Base-by-base conservation (phyloP, 92 coral and sea anemone species). In the Blastomussa wellsi region DNA sequence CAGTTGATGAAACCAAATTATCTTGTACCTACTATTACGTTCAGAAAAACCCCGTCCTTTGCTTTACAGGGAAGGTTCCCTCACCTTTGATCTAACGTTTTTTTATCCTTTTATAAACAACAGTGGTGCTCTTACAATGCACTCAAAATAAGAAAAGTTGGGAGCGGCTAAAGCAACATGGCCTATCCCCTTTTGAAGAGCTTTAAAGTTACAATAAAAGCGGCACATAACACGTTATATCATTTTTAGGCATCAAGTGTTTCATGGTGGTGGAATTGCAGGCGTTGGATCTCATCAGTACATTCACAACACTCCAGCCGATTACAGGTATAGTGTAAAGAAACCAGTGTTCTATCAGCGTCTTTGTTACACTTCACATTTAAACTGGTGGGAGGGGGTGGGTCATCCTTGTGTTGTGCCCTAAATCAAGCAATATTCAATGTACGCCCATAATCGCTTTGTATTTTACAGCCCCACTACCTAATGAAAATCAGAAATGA, bases 261-360 rank as follows among this genome's bases (percentile, higher is more conserved):
- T 94, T 81, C 98, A 95, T 79, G 96, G 98, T 20, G 98, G 95
- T 11, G 99, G 99, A 0, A 87, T 95, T 75, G 74, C 91, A 37
- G 99, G 99, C 5, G 87, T 96, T 31, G 99, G 99, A 69, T 92
- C 94, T 26, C 99, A 96, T 76, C 94, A 96, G 84, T 96, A 96
- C 76, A 81, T 93, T 55, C 99, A 96, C 81, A 96, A 96, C 86
- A 96, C 99, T 5, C 99, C 99, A 8, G 97, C 99, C 39, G 99
- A 95, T 59, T 96, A 95, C 92, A 91, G 93, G 99, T 92, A 73
- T 17, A 70, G 48, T 42, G 12, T 41, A 14, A 42, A 7, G 9
- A 74, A 29, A 37, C 73, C 32, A n/a, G 11, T 62, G 33, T 62
- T 7, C 49, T 44, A 8, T 13, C 11, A 44, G 49, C 49, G 7